Evolutionary conservation across 2,888 invertebrate genomes (phyloP).

Genomic region (Hydrotaea diabolus): DNA sequence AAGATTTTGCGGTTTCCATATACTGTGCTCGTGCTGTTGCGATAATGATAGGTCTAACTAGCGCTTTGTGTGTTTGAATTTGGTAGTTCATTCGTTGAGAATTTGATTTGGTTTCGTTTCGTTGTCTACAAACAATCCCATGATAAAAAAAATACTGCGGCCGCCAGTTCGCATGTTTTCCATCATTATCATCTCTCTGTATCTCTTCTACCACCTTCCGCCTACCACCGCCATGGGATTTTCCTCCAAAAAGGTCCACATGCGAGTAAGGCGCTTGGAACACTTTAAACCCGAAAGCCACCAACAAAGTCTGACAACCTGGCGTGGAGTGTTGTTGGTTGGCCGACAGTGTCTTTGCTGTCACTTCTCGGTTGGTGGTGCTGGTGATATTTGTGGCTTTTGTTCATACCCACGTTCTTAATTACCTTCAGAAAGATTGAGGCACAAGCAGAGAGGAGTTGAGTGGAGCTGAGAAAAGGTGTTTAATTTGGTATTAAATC

Average conservation of each 20-base stretch:
- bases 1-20: too few species aligned
- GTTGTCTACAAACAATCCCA: neutral
- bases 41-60: too few species aligned
- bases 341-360: neutral
- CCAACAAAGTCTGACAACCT: neutral
- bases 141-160: neutral
- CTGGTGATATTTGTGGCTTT: neutral
- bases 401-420: constrained; percentile 58
- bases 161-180: constrained; percentile 27
- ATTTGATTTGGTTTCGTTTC: neutral
- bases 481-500: constrained; percentile 30
- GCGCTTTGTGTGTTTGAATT: too few species aligned
- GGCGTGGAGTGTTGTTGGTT: constrained; percentile 21
- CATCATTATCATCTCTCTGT: neutral
- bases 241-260: constrained; percentile 1
- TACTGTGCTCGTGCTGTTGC: too few species aligned
- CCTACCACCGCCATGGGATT: neutral
- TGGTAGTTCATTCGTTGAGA: too few species aligned
- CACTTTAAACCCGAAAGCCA: neutral
- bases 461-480: neutral
- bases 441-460: neutral
- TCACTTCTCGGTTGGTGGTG: neutral
- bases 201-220: neutral
- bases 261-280: neutral
- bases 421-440: constrained; percentile 38